Conservation (phyloP, 2,888 invertebrate species). For the Drosophila flavopinicola region DNA sequence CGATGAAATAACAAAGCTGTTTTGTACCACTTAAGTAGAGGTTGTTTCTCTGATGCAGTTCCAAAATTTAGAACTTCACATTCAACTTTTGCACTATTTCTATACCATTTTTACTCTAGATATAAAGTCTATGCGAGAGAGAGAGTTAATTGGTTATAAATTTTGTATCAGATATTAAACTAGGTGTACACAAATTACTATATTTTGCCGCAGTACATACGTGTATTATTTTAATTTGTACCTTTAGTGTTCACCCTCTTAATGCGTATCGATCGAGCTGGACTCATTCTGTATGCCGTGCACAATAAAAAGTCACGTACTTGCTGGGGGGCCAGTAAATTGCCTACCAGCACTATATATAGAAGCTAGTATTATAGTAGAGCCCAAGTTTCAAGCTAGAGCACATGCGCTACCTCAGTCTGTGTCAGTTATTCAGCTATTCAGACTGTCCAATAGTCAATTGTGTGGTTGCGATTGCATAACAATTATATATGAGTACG, state of each 20-base stretch:
- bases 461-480: slow-evolving; percentile 45
- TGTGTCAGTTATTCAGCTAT: slow-evolving; percentile 5
- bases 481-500: slow-evolving; percentile 43
- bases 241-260: slow-evolving; percentile 29
- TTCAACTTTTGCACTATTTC: background rate
- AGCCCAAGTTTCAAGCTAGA: slow-evolving; percentile 25
- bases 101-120: no score
- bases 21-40: no score
- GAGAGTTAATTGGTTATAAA: no score
- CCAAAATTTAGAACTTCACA: no score
- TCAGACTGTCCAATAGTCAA: slow-evolving; percentile 16
- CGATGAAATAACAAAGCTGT: no score
- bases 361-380: slow-evolving; percentile 35
- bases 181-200: no score
- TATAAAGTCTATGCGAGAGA: no score
- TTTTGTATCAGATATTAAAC: no score
- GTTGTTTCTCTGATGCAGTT: no score
- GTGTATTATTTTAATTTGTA: slow-evolving; percentile 23
- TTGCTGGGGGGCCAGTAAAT: slow-evolving; percentile 35
- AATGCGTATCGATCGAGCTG: slow-evolving; percentile 57
- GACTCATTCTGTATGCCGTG: slow-evolving; percentile 39
- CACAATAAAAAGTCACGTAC: slow-evolving; percentile 51
- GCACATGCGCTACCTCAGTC: slow-evolving; percentile 39
- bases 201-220: background rate
- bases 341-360: slow-evolving; percentile 40